A percentile compares a stretch with the other conserved stretches of the same genome.
Evolutionary conservation across 2,888 invertebrate species (phyloP).

Genomic region (Myathropa florea): DNA sequence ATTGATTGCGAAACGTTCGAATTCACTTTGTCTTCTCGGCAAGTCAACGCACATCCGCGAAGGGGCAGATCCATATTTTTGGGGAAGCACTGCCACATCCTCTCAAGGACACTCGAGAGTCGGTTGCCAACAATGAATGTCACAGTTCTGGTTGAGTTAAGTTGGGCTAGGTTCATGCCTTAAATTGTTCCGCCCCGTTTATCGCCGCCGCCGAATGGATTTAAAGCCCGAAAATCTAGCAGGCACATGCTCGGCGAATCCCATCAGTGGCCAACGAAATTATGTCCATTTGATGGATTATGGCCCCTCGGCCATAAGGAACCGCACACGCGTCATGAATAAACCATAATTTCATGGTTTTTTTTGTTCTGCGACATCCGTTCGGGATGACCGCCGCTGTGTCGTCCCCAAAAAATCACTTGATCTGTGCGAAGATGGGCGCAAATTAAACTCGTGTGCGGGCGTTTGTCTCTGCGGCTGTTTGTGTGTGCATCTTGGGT

Average conservation of each 20-base stretch:
- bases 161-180: too few species aligned
- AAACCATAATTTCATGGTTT: conserved; percentile 8
- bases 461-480: too few species aligned
- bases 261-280: background rate
- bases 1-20: background rate
- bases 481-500: conserved; percentile 14
- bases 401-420: background rate
- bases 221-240: background rate
- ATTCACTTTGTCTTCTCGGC: background rate
- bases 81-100: too few species aligned
- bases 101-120: too few species aligned
- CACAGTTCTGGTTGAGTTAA: too few species aligned
- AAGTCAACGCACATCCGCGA: too few species aligned
- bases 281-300: conserved; percentile 11
- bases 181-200: too few species aligned
- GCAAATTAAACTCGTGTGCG: background rate
- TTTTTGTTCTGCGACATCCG: conserved; percentile 5
- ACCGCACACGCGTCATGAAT: conserved; percentile 8
- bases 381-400: too few species aligned
- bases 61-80: background rate
- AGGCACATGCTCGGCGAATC: too few species aligned
- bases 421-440: background rate
- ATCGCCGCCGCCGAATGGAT: background rate
- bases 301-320: background rate
- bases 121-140: too few species aligned